Base-by-base conservation (phyloP, 2,113 vertebrate genomes). In the Sylvilagus bachmani region DNA sequence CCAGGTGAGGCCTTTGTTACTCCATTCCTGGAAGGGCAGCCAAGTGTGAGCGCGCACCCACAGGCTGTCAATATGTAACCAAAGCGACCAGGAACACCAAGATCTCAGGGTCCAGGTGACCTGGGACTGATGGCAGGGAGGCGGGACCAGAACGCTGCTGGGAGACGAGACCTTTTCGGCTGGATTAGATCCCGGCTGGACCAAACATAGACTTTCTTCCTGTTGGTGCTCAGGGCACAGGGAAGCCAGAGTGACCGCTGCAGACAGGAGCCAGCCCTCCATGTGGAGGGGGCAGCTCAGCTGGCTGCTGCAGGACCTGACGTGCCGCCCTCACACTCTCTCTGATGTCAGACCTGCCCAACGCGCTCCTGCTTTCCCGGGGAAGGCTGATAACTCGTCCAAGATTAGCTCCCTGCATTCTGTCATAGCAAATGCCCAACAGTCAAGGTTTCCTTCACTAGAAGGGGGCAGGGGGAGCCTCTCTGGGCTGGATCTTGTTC, bases 21-120 rank as follows among this genome's bases (percentile, higher is more conserved):
- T 61, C 29, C 73, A 74, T n/a, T 74, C 62, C 86, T 36, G 51
- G 86, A 38, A 92, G 67, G 38, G n/a, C 2, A 61, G 36, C 69
- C 84, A 79, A 6, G 80, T 87, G 62, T 38, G 66, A 61, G 31
- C 64, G 66, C n/a, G 44, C 85, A 51, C 29, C 12, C 55, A 27
- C 69, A 44, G 88, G 36, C 49, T 81, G 82, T 75, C 29, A 95
- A 86, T 87, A 44, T 78, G 55, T 73, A 93, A 96, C 86, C 77
- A 29, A 27, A 38, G 13, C 21, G 0, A 25, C 21, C 70, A 33
- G 33, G 61, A 93, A 77, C 58, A 31, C n/a, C 38, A 17, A 33
- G n/a, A 6, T 71, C 31, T 78, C 31, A 61, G 73, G 77, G 36
- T 36, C 81, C 89, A 69, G 80, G 89, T 67, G 80, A 89, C 66